Conservation (phyloP, 2,113 vertebrate species). For the Pelodiscus sinensis region DNA sequence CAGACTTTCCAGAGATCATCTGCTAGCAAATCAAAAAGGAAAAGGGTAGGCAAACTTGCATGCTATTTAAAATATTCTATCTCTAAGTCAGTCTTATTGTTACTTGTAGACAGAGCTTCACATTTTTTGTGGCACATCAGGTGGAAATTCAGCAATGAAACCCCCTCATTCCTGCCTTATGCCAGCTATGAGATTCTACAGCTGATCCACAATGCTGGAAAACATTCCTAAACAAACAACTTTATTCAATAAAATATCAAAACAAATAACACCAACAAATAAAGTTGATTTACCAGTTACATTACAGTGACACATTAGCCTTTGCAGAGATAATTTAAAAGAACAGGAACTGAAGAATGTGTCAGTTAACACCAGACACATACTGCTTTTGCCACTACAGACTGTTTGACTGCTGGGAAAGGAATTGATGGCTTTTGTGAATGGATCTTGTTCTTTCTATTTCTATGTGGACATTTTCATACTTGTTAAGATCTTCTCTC, state of each 20-base stretch:
- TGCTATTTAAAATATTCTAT: constrained; percentile 3
- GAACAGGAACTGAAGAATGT: constrained; percentile 44
- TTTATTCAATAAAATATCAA: constrained; percentile 65
- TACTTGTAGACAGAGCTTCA: neutral
- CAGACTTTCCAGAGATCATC: neutral
- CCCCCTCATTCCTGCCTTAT: constrained; percentile 36
- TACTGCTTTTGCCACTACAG: neutral
- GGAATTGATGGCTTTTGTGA: neutral
- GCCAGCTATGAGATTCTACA: constrained; percentile 58
- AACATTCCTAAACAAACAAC: constrained; percentile 51
- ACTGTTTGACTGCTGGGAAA: neutral
- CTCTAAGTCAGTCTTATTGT: constrained; percentile 8
- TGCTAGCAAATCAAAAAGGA: neutral
- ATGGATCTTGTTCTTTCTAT: constrained; percentile 10
- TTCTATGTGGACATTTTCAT: neutral
- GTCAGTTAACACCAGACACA: neutral
- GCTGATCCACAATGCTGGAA: neutral
- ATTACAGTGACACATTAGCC: constrained; percentile 28
- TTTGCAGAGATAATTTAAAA: constrained; percentile 46
- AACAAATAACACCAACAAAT: constrained; percentile 51
- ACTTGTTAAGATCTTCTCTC: neutral
- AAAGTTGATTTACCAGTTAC: constrained; percentile 44
- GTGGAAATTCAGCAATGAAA: constrained; percentile 34
- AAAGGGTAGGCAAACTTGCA: neutral
- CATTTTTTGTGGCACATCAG: constrained; percentile 22